These are phyloP conservation scores for Botia kubotai DNA, from an alignment of 2,797 vertebrate genomes.

Conservation along the genomic window DNA sequence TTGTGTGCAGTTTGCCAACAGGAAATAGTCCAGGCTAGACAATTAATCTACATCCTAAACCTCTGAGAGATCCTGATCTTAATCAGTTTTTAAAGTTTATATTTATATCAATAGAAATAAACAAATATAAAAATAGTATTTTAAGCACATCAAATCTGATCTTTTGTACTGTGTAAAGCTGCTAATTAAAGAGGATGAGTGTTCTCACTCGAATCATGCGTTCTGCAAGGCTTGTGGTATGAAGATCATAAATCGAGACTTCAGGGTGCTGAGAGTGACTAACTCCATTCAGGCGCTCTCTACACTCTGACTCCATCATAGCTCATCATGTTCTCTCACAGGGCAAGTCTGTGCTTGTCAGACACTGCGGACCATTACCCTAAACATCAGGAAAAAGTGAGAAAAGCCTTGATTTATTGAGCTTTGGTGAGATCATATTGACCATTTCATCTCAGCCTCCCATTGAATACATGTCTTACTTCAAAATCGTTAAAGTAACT, in stretches of 20 bases:
- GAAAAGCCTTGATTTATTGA: constrained; percentile 33
- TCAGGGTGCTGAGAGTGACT: constrained; percentile 76
- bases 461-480: constrained; percentile 23
- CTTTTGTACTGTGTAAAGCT: constrained; percentile 58
- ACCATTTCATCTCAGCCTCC: constrained; percentile 26
- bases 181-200: constrained; percentile 68
- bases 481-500: constrained; percentile 34
- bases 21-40: background rate
- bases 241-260: constrained; percentile 82
- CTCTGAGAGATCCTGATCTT: background rate
- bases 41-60: background rate
- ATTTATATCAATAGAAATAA: constrained; percentile 32
- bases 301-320: constrained; percentile 41
- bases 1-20: background rate
- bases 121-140: constrained; percentile 25
- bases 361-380: constrained; percentile 1
- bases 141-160: constrained; percentile 57
- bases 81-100: background rate
- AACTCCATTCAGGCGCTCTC: constrained; percentile 69
- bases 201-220: constrained; percentile 60
- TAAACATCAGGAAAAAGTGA: constrained; percentile 43
- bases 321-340: constrained; percentile 33
- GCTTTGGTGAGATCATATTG: constrained; percentile 13
- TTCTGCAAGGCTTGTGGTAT: constrained; percentile 73
- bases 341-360: constrained; percentile 37